These are phyloP conservation scores for Clusia tigrina DNA, from an alignment of 2,888 invertebrate species.

Conservation along the genomic window DNA sequence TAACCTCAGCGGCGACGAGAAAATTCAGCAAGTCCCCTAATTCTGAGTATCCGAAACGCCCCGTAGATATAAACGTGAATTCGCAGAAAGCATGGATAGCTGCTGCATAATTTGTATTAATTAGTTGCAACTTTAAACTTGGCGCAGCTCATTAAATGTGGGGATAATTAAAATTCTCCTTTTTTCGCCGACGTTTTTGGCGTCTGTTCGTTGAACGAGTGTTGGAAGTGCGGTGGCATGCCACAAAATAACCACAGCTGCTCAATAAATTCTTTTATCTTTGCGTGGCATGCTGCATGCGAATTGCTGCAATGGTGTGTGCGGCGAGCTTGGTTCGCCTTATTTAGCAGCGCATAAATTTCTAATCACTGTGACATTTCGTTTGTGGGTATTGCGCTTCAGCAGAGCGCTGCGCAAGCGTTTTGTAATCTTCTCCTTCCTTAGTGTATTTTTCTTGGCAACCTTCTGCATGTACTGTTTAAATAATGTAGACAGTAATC, in stretches of 20 bases:
- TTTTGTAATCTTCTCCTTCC: too few species aligned
- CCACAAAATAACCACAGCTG: constrained; percentile 3
- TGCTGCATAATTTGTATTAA: constrained; percentile 43
- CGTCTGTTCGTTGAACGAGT: too few species aligned
- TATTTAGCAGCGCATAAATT: too few species aligned
- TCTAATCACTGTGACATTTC: too few species aligned
- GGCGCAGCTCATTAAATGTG: constrained; percentile 47
- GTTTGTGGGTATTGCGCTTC: too few species aligned
- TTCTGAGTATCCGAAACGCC: not conserved
- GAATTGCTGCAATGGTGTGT: not conserved
- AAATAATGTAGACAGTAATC: too few species aligned
- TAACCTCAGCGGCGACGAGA: not conserved
- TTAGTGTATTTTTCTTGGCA: too few species aligned
- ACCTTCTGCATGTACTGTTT: too few species aligned
- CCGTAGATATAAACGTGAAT: not conserved
- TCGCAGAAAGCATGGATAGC: not conserved
- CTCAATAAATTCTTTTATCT: not conserved
- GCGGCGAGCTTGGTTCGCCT: too few species aligned
- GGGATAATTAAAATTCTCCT: not conserved
- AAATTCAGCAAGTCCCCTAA: not conserved
- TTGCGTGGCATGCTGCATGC: not conserved
- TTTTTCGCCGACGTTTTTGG: too few species aligned
- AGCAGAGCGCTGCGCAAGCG: too few species aligned
- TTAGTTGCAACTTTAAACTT: constrained; percentile 50
- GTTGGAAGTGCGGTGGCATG: not conserved